phyloP scores from a whole-genome alignment of 2,113 vertebrate genomes.

The Strix aluco region DNA sequence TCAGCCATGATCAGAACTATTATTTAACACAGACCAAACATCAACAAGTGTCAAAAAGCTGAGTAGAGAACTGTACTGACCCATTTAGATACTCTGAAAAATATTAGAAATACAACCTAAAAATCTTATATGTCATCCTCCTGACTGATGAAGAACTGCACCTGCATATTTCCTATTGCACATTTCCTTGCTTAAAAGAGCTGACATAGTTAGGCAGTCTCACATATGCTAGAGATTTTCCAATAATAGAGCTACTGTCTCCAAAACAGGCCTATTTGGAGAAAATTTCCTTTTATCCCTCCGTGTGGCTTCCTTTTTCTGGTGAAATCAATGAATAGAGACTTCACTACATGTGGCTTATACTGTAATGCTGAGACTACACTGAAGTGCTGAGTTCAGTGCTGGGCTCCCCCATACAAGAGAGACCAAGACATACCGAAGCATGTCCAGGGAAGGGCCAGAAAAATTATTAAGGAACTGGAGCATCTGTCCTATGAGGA shows the following conservation, averaged over 20 bases:
- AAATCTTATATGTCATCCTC: not conserved
- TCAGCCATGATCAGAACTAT: not conserved
- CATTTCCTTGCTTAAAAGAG: not conserved
- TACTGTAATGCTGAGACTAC: not conserved
- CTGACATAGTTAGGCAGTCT: not conserved
- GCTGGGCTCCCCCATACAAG: not conserved
- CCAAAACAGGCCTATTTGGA: not conserved
- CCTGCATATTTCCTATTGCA: not conserved
- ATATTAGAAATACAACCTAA: not conserved
- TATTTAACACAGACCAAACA: not conserved
- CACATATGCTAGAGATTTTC: not conserved
- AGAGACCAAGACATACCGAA: rapidly evolving
- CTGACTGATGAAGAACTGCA: not conserved
- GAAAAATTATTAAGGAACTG: not conserved
- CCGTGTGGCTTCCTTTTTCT: not conserved
- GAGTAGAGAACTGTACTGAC: not conserved
- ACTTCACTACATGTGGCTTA: not conserved
- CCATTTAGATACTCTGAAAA: not conserved
- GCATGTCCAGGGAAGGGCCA: not conserved
- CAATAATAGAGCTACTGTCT: not conserved
- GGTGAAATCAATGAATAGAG: not conserved
- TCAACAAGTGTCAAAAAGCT: not conserved
- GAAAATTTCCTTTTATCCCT: not conserved
- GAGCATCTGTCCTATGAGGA: not conserved
- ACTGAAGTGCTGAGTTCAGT: not conserved